These are phyloP conservation scores for Quadroppia sp. DNA, from an alignment of 2,888 invertebrate species.

Conservation along the genomic window DNA sequence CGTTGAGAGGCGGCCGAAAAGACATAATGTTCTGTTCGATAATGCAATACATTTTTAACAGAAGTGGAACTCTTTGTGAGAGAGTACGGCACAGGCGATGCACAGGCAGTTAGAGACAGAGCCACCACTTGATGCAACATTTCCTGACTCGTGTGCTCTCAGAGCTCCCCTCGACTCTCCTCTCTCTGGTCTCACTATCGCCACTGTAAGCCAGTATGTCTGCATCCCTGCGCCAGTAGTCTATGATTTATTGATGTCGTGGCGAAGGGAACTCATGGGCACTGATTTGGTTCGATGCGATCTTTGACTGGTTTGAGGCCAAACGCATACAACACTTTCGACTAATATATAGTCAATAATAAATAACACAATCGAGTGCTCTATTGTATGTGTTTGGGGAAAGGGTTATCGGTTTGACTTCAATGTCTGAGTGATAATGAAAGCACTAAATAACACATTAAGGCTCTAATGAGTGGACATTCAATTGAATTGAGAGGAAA, in stretches of 20 bases:
- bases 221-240: slow-evolving; percentile 2
- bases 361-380: slow-evolving; percentile 2
- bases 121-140: slow-evolving; percentile 34
- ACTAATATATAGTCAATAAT: slow-evolving; percentile 25
- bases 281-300: slow-evolving; percentile 17
- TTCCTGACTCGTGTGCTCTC: slow-evolving; percentile 15
- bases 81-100: background rate
- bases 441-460: slow-evolving; percentile 6
- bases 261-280: slow-evolving; percentile 23
- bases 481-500: background rate
- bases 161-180: background rate
- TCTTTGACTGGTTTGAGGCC: slow-evolving; percentile 17
- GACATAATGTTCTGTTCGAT: slow-evolving; percentile 16
- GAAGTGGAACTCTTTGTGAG: slow-evolving; percentile 24
- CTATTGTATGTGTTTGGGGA: background rate
- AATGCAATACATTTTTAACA: background rate
- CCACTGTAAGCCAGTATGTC: background rate
- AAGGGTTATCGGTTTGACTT: slow-evolving; percentile 12
- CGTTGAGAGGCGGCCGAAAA: background rate
- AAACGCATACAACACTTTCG: slow-evolving; percentile 5
- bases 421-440: background rate
- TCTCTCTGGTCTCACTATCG: background rate
- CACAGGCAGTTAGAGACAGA: background rate
- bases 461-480: background rate
- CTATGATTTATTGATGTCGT: slow-evolving; percentile 26